phyloP scores from a whole-genome alignment of 2,113 vertebrate species.

The Mesitornis unicolor region DNA sequence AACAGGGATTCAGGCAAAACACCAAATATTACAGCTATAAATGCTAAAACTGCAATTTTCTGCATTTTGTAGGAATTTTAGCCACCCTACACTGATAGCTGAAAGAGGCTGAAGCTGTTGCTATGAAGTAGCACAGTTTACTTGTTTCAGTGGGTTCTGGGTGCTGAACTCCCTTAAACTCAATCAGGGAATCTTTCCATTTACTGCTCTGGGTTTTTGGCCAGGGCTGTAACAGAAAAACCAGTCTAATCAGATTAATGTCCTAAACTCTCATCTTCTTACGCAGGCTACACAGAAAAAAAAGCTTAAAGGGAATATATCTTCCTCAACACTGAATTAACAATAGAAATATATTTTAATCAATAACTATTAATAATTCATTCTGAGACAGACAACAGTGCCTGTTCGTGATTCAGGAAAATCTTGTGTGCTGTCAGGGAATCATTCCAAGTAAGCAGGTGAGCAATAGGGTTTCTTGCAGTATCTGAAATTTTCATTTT shows the following conservation, averaged over 20 bases:
- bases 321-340: neutral
- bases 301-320: neutral
- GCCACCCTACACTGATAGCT: neutral
- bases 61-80: neutral
- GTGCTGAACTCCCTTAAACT: neutral
- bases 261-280: neutral
- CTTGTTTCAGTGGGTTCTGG: neutral
- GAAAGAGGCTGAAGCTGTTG: neutral
- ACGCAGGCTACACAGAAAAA: neutral
- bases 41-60: neutral
- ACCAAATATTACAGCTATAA: neutral
- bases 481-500: neutral
- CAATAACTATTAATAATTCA: neutral
- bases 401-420: neutral
- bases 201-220: neutral
- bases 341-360: neutral
- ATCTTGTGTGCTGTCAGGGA: neutral
- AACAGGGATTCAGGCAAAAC: neutral
- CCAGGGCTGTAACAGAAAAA: neutral
- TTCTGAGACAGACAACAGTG: neutral
- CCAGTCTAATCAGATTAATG: fast-evolving
- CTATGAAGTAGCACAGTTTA: neutral
- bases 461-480: neutral
- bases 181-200: neutral
- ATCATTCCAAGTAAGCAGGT: neutral